Percentiles rank a stretch among this genome's conserved stretches.
phyloP scores from a whole-genome alignment of 23 tunicate genomes.

The Halocynthia aurantium region DNA sequence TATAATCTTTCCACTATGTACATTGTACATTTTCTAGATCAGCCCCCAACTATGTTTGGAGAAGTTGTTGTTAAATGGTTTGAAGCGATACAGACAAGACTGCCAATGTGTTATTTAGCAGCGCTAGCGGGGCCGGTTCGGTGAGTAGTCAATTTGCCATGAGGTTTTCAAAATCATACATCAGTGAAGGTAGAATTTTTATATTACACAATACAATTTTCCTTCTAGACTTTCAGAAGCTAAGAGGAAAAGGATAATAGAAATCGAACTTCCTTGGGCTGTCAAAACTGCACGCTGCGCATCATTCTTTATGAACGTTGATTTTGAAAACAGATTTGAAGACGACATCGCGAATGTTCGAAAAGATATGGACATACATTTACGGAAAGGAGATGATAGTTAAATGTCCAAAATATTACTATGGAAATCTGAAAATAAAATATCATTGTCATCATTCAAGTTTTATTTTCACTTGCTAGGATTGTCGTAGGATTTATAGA shows the following conservation, averaged over 20 bases:
- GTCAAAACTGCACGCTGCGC: slow-evolving; percentile 25
- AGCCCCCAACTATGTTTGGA: slow-evolving; percentile 76
- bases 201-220: neutral
- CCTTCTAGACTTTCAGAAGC: slow-evolving; percentile 14
- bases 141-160: slow-evolving; percentile 16
- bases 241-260: slow-evolving; percentile 14
- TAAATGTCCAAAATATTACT: too few relatives aligned
- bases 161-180: neutral
- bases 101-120: slow-evolving; percentile 95
- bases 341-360: slow-evolving; percentile 62
- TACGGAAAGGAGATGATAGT: too few relatives aligned
- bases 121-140: slow-evolving; percentile 67
- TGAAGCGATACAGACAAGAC: slow-evolving; percentile 84
- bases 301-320: slow-evolving; percentile 80
- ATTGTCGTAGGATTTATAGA: too few relatives aligned
- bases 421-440: too few relatives aligned
- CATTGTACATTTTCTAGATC: slow-evolving; percentile 17
- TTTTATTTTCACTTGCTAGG: too few relatives aligned
- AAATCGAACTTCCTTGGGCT: slow-evolving; percentile 25
- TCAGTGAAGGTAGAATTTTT: neutral
- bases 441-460: too few relatives aligned
- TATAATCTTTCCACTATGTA: too few relatives aligned
- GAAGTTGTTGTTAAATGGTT: slow-evolving; percentile 90
- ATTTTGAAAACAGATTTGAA: slow-evolving; percentile 69
- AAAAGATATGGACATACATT: slow-evolving; percentile 23